Evolutionary conservation across 2,113 vertebrate species (phyloP), one percentile per base, ranked within the genome.

Genomic region (Pandion haliaetus): DNA sequence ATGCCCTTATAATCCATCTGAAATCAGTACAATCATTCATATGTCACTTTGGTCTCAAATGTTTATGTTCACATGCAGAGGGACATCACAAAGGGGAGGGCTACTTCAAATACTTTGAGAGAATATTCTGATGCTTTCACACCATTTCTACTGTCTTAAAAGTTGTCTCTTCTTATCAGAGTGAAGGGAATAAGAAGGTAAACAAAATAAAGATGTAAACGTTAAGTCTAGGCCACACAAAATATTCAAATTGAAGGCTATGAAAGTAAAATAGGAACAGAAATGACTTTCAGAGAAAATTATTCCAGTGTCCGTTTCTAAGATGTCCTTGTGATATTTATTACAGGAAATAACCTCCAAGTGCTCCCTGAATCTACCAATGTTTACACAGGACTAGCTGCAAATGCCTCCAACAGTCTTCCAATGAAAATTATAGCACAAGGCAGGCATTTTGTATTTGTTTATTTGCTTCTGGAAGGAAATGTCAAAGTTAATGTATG

Each of bases 271-370:
- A 87, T 36, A 71, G 47, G 72, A 72, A 95, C 72, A 96, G 91
- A 97, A 96, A 50, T 80, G 15, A 74, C 57, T 97, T 91, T 78
- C 73, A 95, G 74, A 96, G 81, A 95, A 97, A 97, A 97, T 76
- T 61, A 86, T 96, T 85, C 83, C 55, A 49, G 57, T 81, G 38
- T 77, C 52, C 47, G 92, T 93, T 95, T 63, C 80, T 83, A 84
- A 88, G 36, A 80, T 82, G 88, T 94, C 69, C 63, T 86, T 73
- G 82, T 61, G 52, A 76, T 97, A 94, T 97, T 98, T 97, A 95
- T 86, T 92, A 91, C 97, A 98, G 95, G 87, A 98, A 98, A 96
- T 96, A 97, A 92, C 95, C 61, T 91, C 32, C 52, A 89, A 80
- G 79, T 82, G 72, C 74, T 94, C 90, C 93, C 65, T 88, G 57